Base-by-base conservation (phyloP, 2,888 invertebrate genomes). In the Pterostichus madidus region DNA sequence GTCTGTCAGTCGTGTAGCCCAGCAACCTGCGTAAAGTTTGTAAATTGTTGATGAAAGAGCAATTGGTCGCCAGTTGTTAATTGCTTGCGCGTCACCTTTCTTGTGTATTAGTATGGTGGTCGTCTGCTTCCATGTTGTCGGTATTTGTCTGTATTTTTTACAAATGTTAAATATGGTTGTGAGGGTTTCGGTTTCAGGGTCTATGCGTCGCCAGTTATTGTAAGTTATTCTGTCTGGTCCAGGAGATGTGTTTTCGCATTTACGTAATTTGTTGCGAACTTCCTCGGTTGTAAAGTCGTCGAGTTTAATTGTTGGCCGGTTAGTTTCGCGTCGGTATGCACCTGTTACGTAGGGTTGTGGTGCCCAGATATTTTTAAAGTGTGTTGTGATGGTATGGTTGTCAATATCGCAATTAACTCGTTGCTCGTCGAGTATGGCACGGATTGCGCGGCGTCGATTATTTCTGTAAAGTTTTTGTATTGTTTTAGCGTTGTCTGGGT, bases 61-160 rank as follows among this genome's bases (percentile, higher is more conserved):
- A 2, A 73, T 73, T 1, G 73, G 73, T 13, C 73, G 73, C 73
- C 73, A 73, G 7, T 73, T 73, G 44, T 1, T 15, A 24, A 73
- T 39, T 35, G 1, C 17, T 2, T 39, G 3, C 11, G 2, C 11
- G 3, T n/a, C 73, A 10, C 73, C 73, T 44, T 39, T 44, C 7
- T 73, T 73, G 7, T 11, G 73, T 8, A 73, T 35, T 1, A 73
- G 44, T 11, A 73, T 73, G 1, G 73, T 73, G 4, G 5, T n/a
- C 1, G 15, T 39, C 39, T 44, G 5, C 7, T 73, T 73, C 73
- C 73, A 73, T 2, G 73, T 5, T 13, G 10, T 10, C 2, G 73
- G 46, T 5, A 73, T 73, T 10, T 15, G 31, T 8, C 13, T 10
- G 73, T 73, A 15, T n/a, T 46, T n/a, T n/a, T n/a, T n/a, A n/a